phyloP scores from a whole-genome alignment of 1,140 invertebrate species.

The Anastatus disparis region DNA sequence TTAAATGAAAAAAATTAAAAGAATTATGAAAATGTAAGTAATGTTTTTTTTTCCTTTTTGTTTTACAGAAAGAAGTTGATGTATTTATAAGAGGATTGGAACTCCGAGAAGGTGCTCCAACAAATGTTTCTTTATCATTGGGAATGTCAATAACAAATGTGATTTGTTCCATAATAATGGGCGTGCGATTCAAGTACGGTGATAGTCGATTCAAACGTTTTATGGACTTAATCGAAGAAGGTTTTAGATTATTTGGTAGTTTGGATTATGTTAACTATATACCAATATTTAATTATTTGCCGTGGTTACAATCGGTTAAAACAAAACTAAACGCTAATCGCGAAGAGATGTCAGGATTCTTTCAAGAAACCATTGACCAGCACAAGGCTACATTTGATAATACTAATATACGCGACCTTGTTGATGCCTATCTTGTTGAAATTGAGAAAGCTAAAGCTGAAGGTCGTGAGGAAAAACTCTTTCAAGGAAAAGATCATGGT shows the following conservation, averaged over 20 bases:
- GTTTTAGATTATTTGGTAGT: slow-evolving; percentile 84
- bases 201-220: slow-evolving; percentile 81
- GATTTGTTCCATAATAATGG: slow-evolving; percentile 91
- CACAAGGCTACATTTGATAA: slow-evolving; percentile 81
- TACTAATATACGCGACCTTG: slow-evolving; percentile 82
- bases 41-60: neutral
- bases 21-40: neutral
- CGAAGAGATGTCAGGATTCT: slow-evolving; percentile 84
- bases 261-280: slow-evolving; percentile 76
- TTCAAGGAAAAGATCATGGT: slow-evolving; percentile 84
- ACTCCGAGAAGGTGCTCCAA: slow-evolving; percentile 70
- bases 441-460: slow-evolving; percentile 83
- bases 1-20: too few species aligned
- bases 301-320: slow-evolving; percentile 76
- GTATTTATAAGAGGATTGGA: slow-evolving; percentile 75
- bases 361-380: slow-evolving; percentile 83
- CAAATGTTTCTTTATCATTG: slow-evolving; percentile 77
- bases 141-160: slow-evolving; percentile 90
- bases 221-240: slow-evolving; percentile 87
- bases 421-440: slow-evolving; percentile 87
- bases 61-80: slow-evolving; percentile 78
- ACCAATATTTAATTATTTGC: slow-evolving; percentile 78
- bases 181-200: slow-evolving; percentile 81
- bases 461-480: slow-evolving; percentile 76
- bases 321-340: slow-evolving; percentile 85